A percentile compares a stretch with the other conserved stretches of the same genome.
Conservation (phyloP, 2,113 vertebrate species). For the Neolamprologus fasciatus region DNA sequence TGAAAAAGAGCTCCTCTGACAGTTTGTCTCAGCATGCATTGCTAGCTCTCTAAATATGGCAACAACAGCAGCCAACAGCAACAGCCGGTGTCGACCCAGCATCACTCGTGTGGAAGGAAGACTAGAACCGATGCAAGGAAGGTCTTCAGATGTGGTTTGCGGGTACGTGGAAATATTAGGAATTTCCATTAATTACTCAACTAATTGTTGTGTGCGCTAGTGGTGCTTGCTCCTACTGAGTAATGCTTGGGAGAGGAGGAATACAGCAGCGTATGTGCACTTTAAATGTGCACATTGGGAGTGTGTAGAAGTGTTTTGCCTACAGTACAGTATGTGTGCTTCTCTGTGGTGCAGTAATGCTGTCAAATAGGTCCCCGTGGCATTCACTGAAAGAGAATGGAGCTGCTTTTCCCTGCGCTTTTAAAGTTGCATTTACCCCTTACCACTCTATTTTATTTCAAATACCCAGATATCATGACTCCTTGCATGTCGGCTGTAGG, state of each 20-base stretch:
- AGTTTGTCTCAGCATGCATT: constrained; percentile 11
- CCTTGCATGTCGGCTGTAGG: background rate
- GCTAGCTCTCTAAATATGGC: constrained; percentile 41
- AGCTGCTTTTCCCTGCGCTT: constrained; percentile 4
- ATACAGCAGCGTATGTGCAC: background rate
- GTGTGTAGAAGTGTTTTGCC: background rate
- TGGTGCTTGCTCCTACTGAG: background rate
- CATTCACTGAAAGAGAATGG: background rate
- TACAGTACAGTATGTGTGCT: background rate
- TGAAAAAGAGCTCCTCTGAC: constrained; percentile 34
- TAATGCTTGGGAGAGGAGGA: background rate
- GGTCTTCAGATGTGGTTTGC: background rate
- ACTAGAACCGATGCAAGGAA: background rate
- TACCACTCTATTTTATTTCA: background rate
- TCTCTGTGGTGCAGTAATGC: background rate
- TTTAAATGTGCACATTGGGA: background rate
- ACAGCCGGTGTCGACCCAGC: background rate
- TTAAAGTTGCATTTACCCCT: background rate
- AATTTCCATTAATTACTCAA: background rate
- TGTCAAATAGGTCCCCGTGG: background rate
- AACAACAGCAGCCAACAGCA: constrained; percentile 31
- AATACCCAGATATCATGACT: background rate
- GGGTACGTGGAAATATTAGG: background rate
- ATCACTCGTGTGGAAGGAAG: constrained; percentile 5
- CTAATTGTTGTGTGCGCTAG: background rate